Evolutionary conservation across 1,140 invertebrate species (phyloP).

Genomic region (Paracyclopina nana): DNA sequence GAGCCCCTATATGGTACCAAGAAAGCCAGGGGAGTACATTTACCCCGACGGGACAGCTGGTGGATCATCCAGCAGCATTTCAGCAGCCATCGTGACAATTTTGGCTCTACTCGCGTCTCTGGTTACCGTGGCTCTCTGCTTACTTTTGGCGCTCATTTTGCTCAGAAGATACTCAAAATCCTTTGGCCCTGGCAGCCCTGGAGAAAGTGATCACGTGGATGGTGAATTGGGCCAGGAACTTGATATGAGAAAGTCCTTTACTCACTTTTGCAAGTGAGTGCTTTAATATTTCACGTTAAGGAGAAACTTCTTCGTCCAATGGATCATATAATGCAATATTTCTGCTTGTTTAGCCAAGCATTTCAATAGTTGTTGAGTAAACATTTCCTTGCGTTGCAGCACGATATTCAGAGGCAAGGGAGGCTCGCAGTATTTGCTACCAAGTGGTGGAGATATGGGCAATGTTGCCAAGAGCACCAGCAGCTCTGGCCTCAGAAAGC

Average conservation of each 20-base stretch:
- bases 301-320: too few relatives aligned
- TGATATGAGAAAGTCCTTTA: constrained; percentile 15
- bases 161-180: constrained; percentile 47
- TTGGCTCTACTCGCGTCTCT: constrained; percentile 34
- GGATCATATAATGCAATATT: too few relatives aligned
- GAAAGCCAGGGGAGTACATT: constrained; percentile 26
- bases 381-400: constrained; percentile 5
- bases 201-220: constrained; percentile 42
- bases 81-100: constrained; percentile 19
- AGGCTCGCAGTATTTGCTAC: constrained; percentile 20
- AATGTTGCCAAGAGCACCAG: too few relatives aligned
- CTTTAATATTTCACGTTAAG: too few relatives aligned
- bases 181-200: too few relatives aligned
- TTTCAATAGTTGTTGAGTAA: too few relatives aligned
- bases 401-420: neutral
- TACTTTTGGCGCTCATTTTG: constrained; percentile 43
- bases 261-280: constrained; percentile 16
- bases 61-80: too few relatives aligned
- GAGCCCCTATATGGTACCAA: constrained; percentile 17
- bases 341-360: too few relatives aligned
- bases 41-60: constrained; percentile 27
- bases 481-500: too few relatives aligned
- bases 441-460: too few relatives aligned
- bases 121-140: constrained; percentile 39
- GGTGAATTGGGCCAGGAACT: constrained; percentile 17